phyloP scores from a whole-genome alignment of 2,888 invertebrate species.

The Scaptomyza polygonia region DNA sequence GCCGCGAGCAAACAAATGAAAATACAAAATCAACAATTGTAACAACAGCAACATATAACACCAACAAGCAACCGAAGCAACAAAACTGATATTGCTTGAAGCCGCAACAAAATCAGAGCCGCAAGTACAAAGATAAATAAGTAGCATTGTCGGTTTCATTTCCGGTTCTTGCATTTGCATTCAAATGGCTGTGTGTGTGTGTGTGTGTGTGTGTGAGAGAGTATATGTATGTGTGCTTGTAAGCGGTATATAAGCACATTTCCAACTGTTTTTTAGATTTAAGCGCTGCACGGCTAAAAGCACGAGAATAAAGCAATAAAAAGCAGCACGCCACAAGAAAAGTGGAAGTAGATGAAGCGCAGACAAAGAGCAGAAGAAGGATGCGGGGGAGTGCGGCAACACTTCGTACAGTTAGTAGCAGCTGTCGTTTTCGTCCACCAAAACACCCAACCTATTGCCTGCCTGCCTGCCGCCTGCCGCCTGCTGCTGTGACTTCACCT shows the following conservation, averaged over 20 bases:
- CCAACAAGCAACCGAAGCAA: constrained; percentile 29
- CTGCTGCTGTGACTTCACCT: constrained; percentile 64
- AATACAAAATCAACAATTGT: constrained; percentile 30
- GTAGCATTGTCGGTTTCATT: constrained; percentile 80
- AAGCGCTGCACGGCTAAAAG: constrained; percentile 71
- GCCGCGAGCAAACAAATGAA: constrained; percentile 49
- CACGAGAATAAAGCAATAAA: constrained; percentile 76
- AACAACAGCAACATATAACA: constrained; percentile 14
- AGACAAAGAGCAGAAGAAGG: neutral
- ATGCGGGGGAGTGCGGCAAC: neutral
- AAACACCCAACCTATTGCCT: constrained; percentile 44
- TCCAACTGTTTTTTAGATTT: constrained; percentile 76
- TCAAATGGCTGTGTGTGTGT: constrained; percentile 52
- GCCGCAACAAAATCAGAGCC: constrained; percentile 76
- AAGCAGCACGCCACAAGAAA: constrained; percentile 74
- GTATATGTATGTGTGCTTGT: constrained; percentile 43
- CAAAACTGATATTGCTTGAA: constrained; percentile 54
- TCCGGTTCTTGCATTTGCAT: constrained; percentile 78
- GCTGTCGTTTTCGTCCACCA: constrained; percentile 63
- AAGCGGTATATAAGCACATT: constrained; percentile 77
- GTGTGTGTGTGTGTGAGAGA: constrained; percentile 6
- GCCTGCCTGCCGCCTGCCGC: constrained; percentile 4
- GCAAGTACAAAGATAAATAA: constrained; percentile 79
- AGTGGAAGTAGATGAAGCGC: constrained; percentile 28
- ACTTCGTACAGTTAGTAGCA: constrained; percentile 57